Evolutionary conservation across 2,113 vertebrate species (phyloP).

Genomic region (Syrrhaptes paradoxus): DNA sequence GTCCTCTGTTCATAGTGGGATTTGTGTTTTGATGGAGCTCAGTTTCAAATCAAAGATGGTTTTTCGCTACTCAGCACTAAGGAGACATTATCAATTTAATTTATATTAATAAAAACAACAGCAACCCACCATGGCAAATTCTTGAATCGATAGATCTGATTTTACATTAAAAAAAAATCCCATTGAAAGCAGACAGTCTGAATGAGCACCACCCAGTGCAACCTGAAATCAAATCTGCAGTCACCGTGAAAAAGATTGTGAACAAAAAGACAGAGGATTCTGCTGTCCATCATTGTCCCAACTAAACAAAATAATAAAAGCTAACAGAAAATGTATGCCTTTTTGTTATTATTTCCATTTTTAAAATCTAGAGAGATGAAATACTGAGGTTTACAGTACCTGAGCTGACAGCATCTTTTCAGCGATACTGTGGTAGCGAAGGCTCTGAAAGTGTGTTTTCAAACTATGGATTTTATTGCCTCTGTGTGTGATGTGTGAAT

Average conservation of each 20-base stretch:
- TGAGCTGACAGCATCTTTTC: background rate
- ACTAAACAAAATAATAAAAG: background rate
- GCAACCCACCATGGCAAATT: background rate
- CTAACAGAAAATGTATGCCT: background rate
- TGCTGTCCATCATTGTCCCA: background rate
- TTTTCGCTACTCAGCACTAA: background rate
- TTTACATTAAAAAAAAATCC: background rate
- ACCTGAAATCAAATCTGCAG: background rate
- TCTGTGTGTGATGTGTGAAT: conserved; percentile 27
- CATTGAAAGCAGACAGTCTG: background rate
- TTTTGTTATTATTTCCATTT: background rate
- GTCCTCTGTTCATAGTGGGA: conserved; percentile 24
- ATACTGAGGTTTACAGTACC: background rate
- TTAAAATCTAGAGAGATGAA: background rate
- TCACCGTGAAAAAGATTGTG: background rate
- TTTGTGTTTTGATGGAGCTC: conserved; percentile 44
- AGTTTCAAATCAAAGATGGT: background rate
- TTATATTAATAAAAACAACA: conserved; percentile 18
- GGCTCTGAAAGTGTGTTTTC: background rate
- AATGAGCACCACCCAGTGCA: background rate
- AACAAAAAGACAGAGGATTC: background rate
- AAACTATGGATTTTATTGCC: conserved; percentile 18
- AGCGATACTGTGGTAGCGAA: background rate
- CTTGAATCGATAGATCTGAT: conserved; percentile 24
- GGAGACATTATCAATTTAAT: background rate